Evolutionary conservation across 2,888 invertebrate species (phyloP), one percentile per base, ranked within the genome.

Genomic region (Xylophagus ater): DNA sequence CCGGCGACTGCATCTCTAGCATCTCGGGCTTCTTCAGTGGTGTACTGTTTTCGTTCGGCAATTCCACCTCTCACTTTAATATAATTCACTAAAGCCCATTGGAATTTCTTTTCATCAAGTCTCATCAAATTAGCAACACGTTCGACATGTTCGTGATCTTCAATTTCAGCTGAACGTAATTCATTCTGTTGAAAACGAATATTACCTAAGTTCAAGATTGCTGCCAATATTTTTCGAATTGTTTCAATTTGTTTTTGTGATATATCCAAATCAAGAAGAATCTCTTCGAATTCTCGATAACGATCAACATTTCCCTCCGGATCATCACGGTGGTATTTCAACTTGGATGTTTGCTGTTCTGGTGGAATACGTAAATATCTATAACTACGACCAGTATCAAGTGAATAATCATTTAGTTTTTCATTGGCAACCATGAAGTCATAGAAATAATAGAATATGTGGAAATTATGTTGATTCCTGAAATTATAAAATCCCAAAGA

Each of bases 371-470:
- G 71, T 24, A 89, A 65, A 56, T 85, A 88, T 35, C 81, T 72
- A 62, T 87, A 85, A 45, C 74, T 73, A 48, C 80, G 72, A 21
- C 78, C 77, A 1, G 73, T 60, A 35, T 81, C 76, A 29, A 93
- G 63, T 43, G 69, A 66, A 49, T 83, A 82, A 30, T 79, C 72
- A 25, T 74, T 72, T 26, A 82, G 65, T 40, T 75, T 71, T 38
- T 77, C 76, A 13, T 73, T 71, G 9, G 76, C 71, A 49, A 78
- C 76, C 58, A 92, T 72, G 4, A 80, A 85, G 56, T 92, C 89
- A 60, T 88, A 88, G 49, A 90, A 77, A 58, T 87, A 90, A 65
- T 93, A 92, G 46, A 93, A 76, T 15, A 89, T 74, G 60, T 92
- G 82, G 57, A 89, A 93, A 56, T 89, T 93, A 35, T 86, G 80